A percentile compares a stretch with the other conserved stretches of the same genome.
These are phyloP conservation scores for Luidia sarsii DNA, from an alignment of 53 echinoderm and acorn worm genomes.

Conservation along the genomic window DNA sequence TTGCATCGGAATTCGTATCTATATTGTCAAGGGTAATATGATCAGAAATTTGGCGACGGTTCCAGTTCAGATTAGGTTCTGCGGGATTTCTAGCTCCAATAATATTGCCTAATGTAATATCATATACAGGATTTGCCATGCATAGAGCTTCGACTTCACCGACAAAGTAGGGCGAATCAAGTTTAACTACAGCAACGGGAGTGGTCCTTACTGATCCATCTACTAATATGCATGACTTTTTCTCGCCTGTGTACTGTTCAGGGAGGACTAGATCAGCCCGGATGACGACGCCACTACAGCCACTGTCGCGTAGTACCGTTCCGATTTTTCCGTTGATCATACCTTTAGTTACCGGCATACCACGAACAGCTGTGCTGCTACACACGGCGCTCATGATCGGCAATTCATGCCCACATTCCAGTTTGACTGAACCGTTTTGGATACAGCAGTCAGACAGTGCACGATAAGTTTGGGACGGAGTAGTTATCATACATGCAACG, in stretches of 20 bases:
- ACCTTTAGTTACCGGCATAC: slow-evolving; percentile 57
- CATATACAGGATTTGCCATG: slow-evolving; percentile 36
- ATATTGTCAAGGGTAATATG: no score
- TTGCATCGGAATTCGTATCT: no score
- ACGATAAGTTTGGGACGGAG: neutral
- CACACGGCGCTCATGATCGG: slow-evolving; percentile 8
- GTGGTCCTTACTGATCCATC: slow-evolving; percentile 45
- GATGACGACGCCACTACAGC: slow-evolving; percentile 47
- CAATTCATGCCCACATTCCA: slow-evolving; percentile 14
- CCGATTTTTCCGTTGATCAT: neutral
- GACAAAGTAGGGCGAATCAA: slow-evolving; percentile 24
- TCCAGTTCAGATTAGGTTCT: slow-evolving; percentile 20
- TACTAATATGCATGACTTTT: slow-evolving; percentile 30
- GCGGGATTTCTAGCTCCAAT: neutral
- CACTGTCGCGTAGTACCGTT: slow-evolving; percentile 32
- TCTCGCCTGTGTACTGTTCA: slow-evolving; percentile 37
- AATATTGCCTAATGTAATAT: slow-evolving; percentile 10
- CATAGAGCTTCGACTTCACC: slow-evolving; percentile 22
- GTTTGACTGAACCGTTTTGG: neutral
- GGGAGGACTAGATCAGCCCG: slow-evolving; percentile 2
- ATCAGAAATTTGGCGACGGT: no score
- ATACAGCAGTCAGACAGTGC: neutral
- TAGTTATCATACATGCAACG: slow-evolving; percentile 24
- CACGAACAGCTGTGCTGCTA: neutral
- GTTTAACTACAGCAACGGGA: slow-evolving; percentile 5